Evolutionary conservation across 2,888 invertebrate species (phyloP).

Genomic region (Brassicogethes aeneus): DNA sequence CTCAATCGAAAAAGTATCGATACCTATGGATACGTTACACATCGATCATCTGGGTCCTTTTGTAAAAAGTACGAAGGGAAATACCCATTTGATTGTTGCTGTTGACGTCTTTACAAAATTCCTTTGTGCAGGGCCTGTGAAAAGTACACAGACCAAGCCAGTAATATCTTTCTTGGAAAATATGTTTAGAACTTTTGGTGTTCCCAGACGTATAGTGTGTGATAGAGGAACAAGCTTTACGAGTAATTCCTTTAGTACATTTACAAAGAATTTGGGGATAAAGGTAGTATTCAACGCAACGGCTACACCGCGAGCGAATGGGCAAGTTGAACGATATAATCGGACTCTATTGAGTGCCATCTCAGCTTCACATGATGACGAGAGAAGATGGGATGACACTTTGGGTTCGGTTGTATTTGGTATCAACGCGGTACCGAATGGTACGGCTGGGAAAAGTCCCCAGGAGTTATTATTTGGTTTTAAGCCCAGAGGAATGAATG

Average conservation of each 20-base stretch:
- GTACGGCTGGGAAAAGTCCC: constrained; percentile 16
- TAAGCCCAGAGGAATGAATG: constrained; percentile 15
- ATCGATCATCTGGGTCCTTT: constrained; percentile 1
- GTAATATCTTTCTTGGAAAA: constrained; percentile 15
- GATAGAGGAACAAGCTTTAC: constrained; percentile 17
- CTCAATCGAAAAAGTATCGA: neutral
- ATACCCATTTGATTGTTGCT: constrained; percentile 1
- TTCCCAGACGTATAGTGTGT: constrained; percentile 13
- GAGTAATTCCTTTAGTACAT: constrained; percentile 12
- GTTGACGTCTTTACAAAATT: constrained; percentile 1
- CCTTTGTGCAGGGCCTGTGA: constrained; percentile 21
- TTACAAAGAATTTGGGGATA: constrained; percentile 10
- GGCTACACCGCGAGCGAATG: constrained; percentile 23
- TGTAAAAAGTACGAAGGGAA: neutral
- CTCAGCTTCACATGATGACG: constrained; percentile 13
- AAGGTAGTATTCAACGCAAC: constrained; percentile 20
- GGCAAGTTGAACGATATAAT: constrained; percentile 22
- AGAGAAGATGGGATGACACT: constrained; percentile 18
- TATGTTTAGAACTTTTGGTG: constrained; percentile 12
- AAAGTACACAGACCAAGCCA: constrained; percentile 13
- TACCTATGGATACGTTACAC: neutral
- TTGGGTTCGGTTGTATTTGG: constrained; percentile 15
- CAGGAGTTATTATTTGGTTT: constrained; percentile 22
- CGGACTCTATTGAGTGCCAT: constrained; percentile 15
- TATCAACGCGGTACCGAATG: constrained; percentile 18